Conservation (phyloP, 92 coral and sea anemone species). For the Porites evermanni region DNA sequence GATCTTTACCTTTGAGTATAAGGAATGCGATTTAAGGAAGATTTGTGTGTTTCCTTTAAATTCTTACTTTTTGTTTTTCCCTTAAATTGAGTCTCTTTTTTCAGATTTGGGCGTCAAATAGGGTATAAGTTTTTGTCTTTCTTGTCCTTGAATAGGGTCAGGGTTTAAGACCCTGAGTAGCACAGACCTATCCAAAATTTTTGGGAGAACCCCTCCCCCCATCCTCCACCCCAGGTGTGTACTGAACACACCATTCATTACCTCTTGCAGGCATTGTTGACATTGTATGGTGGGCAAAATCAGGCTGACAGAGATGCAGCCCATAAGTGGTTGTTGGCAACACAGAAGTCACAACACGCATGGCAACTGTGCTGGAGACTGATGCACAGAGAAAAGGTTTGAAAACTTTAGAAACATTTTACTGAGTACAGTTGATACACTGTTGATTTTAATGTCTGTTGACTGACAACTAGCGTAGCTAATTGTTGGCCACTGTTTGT, state of each 20-base stretch:
- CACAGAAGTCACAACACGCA: constrained; percentile 93
- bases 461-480: too few relatives aligned
- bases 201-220: neutral
- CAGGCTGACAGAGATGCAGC: constrained; percentile 80
- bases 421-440: too few relatives aligned
- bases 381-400: constrained; percentile 90
- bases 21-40: too few relatives aligned
- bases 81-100: too few relatives aligned
- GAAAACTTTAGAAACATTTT: neutral
- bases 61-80: too few relatives aligned
- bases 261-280: constrained; percentile 75
- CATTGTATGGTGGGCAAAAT: constrained; percentile 84
- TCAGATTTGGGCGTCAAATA: too few relatives aligned
- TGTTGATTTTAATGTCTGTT: too few relatives aligned
- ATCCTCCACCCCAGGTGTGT: neutral
- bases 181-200: neutral
- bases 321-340: constrained; percentile 90
- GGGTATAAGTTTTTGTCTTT: too few relatives aligned
- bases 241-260: neutral
- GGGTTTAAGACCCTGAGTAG: neutral
- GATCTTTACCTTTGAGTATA: neutral
- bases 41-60: too few relatives aligned
- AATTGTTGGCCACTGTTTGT: too few relatives aligned
- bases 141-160: too few relatives aligned
- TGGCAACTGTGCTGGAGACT: constrained; percentile 98